Evolutionary conservation across 2,113 vertebrate species (phyloP).

Genomic region (Petroica traversi): DNA sequence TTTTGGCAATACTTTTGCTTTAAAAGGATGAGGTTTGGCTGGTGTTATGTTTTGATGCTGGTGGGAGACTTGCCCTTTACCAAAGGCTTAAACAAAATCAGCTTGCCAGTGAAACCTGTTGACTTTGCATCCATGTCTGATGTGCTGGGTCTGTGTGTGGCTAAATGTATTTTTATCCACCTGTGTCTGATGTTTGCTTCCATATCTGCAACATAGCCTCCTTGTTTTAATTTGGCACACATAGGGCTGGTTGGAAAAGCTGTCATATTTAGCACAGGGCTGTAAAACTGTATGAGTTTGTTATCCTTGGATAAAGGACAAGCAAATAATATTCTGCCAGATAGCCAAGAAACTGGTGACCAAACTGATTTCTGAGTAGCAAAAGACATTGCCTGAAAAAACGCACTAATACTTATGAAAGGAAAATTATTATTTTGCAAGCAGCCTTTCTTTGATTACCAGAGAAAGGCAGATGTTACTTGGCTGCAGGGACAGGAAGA

Average conservation of each 20-base stretch:
- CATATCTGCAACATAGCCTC: background rate
- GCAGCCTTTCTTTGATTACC: background rate
- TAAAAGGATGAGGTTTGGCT: background rate
- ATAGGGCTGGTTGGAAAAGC: background rate
- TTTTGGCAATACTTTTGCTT: background rate
- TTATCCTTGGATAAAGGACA: background rate
- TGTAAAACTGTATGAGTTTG: background rate
- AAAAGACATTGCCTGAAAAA: background rate
- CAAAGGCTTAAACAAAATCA: background rate
- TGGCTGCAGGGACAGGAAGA: background rate
- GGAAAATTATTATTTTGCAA: background rate
- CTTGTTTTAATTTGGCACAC: background rate
- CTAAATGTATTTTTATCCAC: background rate
- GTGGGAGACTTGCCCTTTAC: background rate
- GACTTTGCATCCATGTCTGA: background rate
- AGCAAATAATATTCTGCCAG: background rate
- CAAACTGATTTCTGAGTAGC: background rate
- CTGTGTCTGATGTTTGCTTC: background rate
- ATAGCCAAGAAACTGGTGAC: background rate
- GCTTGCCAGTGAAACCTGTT: background rate
- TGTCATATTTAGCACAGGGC: background rate
- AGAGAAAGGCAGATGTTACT: background rate
- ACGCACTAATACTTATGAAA: background rate
- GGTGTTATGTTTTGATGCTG: background rate
- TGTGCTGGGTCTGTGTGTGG: background rate